Evolutionary conservation across 2,888 invertebrate genomes (phyloP), one percentile per base, ranked within the genome.

Genomic region (Hypomecis atomaria): DNA sequence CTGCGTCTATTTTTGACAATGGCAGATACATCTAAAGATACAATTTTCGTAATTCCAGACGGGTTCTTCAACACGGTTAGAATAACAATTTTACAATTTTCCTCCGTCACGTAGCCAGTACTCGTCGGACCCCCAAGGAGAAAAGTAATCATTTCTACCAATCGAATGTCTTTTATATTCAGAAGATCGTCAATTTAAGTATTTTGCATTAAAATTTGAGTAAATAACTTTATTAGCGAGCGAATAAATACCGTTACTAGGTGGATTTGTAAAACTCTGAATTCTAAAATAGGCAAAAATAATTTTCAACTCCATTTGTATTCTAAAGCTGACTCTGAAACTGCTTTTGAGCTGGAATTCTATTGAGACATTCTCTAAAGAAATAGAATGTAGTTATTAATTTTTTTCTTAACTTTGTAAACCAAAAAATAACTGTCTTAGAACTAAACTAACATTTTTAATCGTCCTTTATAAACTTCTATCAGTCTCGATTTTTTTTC

Each of bases 51-150:
- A 87, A 86, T 88, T 86, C 85, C 83, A 82, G 82, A 82, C 84
- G 83, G 82, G 85, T 84, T 84, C 83, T 81, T 84, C 85, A 87
- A 81, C 90, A 88, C 81, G 89, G 83, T 81, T 85, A 79, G 90
- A 90, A 90, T 91, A 90, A 87, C 87, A 90, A 91, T 89, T 89
- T 89, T 85, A 89, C 90, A 90, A 90, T 89, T 85, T 89, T 82
- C 82, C 79, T 77, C 79, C 80, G 87, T 89, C 90, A 90, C 90
- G 90, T 88, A 81, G 79, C 78, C 79, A 77, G 82, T 87, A 87
- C 88, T 85, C 87, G 82, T 85, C 80, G 87, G 82, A 85, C 84
- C 87, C 77, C 77, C 74, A 81, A 84, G 87, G 85, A 87, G 85
- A 81, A 85, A 87, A 85, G 87, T 88, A 89, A 90, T 90, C 87